These are phyloP conservation scores for Mustela erminea DNA, from an alignment of 2,797 vertebrate genomes.

Conservation along the genomic window DNA sequence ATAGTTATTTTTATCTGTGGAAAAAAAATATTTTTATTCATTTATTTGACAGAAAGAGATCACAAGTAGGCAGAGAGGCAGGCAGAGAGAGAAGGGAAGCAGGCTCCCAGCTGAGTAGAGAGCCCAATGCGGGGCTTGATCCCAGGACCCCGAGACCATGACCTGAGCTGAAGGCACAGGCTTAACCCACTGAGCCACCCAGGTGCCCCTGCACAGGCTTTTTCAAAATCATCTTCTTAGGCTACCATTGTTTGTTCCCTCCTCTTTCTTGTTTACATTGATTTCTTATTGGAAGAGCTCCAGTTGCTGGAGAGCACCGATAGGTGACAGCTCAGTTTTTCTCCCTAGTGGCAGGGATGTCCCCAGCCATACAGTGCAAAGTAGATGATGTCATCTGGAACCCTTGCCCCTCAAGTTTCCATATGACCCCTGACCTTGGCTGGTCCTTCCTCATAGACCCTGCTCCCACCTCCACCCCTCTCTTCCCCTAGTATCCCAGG, in stretches of 20 bases:
- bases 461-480: not conserved
- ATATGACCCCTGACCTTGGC: not conserved
- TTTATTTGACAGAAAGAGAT: too few species aligned
- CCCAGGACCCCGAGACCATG: too few species aligned
- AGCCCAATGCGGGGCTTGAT: too few species aligned
- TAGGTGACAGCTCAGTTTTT: not conserved
- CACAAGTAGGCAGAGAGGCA: too few species aligned
- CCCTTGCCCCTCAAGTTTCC: not conserved
- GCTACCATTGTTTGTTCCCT: not conserved
- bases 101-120: too few species aligned
- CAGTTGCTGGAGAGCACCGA: not conserved
- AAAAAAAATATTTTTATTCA: too few species aligned
- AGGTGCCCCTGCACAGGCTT: not conserved
- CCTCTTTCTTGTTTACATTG: not conserved
- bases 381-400: not conserved
- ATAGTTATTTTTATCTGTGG: too few species aligned
- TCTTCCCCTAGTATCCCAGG: not conserved
- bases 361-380: not conserved
- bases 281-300: conserved; percentile 10
- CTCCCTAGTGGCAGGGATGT: not conserved
- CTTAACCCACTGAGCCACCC: too few species aligned
- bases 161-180: too few species aligned
- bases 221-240: not conserved
- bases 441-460: not conserved
- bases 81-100: too few species aligned